Conservation (phyloP, 2,888 invertebrate species). For the Itoplectis maculator region DNA sequence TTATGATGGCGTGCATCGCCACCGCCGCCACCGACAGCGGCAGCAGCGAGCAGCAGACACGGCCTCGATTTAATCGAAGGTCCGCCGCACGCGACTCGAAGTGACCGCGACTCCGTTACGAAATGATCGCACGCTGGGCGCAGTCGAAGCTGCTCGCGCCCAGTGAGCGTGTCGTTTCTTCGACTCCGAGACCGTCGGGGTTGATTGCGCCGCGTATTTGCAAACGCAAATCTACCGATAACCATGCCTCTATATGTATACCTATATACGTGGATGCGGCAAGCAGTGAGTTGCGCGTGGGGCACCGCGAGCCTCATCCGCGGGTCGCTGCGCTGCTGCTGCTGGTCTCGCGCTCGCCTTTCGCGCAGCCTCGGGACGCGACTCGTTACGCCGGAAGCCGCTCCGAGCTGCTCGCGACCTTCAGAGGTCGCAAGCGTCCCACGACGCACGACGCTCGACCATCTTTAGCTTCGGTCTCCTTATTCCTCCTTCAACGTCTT, state of each 20-base stretch:
- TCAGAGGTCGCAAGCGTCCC: slow-evolving; percentile 35
- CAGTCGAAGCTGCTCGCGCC: not conserved
- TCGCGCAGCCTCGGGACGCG: not conserved
- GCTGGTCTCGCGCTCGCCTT: no score
- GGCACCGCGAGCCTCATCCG: not conserved
- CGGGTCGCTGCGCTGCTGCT: no score
- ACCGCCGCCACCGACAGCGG: not conserved
- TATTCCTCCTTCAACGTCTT: no score
- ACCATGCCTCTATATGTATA: no score
- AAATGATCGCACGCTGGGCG: slow-evolving; percentile 47
- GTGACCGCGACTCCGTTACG: slow-evolving; percentile 44
- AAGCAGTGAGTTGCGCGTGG: not conserved
- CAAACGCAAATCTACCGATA: no score
- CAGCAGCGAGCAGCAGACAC: not conserved
- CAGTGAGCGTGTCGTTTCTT: slow-evolving; percentile 9
- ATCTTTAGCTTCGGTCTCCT: not conserved
- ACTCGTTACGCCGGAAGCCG: not conserved
- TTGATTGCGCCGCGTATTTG: slow-evolving; percentile 15
- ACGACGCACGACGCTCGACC: slow-evolving; percentile 5
- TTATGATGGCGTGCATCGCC: slow-evolving; percentile 33
- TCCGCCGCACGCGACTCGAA: slow-evolving; percentile 29
- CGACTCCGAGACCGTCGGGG: not conserved
- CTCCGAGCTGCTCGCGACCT: slow-evolving; percentile 11
- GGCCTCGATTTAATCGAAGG: slow-evolving; percentile 64
- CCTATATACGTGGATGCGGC: not conserved